Evolutionary conservation across 2,113 vertebrate genomes (phyloP).

Genomic region (Camelus bactrianus): DNA sequence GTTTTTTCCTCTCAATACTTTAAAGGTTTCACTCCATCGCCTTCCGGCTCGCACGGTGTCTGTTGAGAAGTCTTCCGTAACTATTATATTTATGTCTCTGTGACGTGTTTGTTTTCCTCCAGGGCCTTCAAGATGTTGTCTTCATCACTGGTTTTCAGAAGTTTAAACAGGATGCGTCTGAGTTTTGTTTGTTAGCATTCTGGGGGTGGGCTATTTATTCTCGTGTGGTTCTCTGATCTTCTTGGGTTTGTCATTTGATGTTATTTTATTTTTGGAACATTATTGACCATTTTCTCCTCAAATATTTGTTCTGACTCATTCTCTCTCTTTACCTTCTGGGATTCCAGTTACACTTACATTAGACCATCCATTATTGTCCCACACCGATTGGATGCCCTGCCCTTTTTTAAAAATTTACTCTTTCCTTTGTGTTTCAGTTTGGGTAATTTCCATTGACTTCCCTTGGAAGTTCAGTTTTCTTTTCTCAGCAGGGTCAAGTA

Average conservation of each 20-base stretch:
- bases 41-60: neutral
- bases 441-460: neutral
- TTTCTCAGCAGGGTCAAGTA: neutral
- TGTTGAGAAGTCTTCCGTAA: neutral
- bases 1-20: too few relatives aligned
- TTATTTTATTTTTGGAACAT: constrained; percentile 12
- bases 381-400: neutral
- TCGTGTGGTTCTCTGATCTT: neutral
- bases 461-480: neutral
- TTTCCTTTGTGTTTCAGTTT: neutral
- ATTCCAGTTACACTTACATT: neutral
- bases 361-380: neutral
- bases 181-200: neutral
- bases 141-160: neutral
- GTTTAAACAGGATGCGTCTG: neutral
- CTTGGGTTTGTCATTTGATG: neutral
- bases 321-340: neutral
- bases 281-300: neutral
- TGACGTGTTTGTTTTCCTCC: neutral
- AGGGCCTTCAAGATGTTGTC: neutral
- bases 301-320: neutral
- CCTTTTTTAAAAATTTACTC: neutral
- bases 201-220: neutral
- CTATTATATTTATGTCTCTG: neutral
- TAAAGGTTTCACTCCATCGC: neutral